Evolutionary conservation across 2,113 vertebrate species (phyloP).

Genomic region (cattle (Bos taurus)): DNA sequence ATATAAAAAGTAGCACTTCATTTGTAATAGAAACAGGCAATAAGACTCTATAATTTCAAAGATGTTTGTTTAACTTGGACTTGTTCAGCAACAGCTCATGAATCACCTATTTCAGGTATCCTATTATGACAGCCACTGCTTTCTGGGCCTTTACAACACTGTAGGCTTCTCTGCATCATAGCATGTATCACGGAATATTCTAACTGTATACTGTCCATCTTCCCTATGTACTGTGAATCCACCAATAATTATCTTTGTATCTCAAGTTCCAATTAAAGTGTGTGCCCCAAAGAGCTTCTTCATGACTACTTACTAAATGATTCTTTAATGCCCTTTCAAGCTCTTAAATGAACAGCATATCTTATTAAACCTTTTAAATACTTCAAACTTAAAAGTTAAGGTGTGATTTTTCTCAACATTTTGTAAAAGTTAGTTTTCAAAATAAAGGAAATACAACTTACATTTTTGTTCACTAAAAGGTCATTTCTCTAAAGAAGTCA

Average conservation of each 20-base stretch:
- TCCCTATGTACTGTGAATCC: neutral
- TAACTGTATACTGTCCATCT: neutral
- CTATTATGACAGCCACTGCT: neutral
- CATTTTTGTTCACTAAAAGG: neutral
- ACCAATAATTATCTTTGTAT: neutral
- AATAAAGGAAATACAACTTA: neutral
- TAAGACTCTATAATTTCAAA: neutral
- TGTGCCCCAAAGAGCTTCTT: neutral
- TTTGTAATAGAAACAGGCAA: neutral
- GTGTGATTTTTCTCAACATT: neutral
- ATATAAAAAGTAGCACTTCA: neutral
- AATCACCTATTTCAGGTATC: neutral
- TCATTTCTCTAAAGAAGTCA: neutral
- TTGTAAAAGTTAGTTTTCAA: neutral
- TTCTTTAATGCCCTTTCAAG: neutral
- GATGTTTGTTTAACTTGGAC: neutral
- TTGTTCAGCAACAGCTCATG: neutral
- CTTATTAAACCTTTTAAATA: neutral
- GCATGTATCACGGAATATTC: neutral
- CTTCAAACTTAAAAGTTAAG: neutral
- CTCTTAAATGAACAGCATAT: neutral
- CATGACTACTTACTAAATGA: neutral
- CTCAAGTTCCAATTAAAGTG: neutral
- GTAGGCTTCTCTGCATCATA: neutral
- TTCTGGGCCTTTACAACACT: neutral